A percentile compares a stretch with the other conserved stretches of the same genome.
Evolutionary conservation across 2,888 invertebrate species (phyloP).

Genomic region (Amphipoea oculea): DNA sequence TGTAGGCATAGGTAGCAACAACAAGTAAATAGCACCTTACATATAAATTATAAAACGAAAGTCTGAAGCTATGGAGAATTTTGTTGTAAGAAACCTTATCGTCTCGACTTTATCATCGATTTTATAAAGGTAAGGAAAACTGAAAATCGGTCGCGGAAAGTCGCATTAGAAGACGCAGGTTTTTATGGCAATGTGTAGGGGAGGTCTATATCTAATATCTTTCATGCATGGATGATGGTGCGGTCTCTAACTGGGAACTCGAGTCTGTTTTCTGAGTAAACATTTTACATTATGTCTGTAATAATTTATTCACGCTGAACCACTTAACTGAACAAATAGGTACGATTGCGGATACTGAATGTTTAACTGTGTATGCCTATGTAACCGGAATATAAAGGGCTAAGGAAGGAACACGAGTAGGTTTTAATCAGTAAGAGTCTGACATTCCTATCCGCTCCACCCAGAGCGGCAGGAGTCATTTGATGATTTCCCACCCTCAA

Average conservation of each 20-base stretch:
- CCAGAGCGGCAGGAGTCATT: too few relatives aligned
- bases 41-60: too few relatives aligned
- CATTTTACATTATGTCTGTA: not conserved
- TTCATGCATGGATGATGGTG: not conserved
- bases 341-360: conserved; percentile 3
- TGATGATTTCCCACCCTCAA: too few relatives aligned
- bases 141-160: not conserved
- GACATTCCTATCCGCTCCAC: too few relatives aligned
- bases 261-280: conserved; percentile 5
- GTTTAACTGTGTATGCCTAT: not conserved
- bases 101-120: not conserved
- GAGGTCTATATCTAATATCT: not conserved
- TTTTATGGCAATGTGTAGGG: not conserved
- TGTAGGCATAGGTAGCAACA: not conserved
- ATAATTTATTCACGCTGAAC: conserved; percentile 29
- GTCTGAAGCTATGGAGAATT: not conserved
- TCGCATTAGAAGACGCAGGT: not conserved
- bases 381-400: too few relatives aligned
- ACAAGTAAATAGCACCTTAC: too few relatives aligned
- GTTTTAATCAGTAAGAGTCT: too few relatives aligned
- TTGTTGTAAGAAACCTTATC: not conserved
- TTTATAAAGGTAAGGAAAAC: not conserved
- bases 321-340: conserved; percentile 39
- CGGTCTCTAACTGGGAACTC: not conserved
- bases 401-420: too few relatives aligned